These are phyloP conservation scores for Acrobasis repandana DNA, from an alignment of 2,888 invertebrate species.

Conservation along the genomic window DNA sequence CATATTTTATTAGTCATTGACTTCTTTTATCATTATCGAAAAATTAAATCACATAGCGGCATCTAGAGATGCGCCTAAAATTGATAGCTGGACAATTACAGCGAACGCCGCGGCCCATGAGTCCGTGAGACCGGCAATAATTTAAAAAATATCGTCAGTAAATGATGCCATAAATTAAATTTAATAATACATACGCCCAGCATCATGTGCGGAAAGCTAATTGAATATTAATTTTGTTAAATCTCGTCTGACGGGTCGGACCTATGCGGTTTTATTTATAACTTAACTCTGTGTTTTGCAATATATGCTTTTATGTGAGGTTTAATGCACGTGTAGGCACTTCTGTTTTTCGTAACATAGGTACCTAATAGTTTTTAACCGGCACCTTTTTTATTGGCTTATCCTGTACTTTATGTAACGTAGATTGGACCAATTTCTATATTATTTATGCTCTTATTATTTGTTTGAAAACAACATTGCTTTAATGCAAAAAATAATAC, in stretches of 20 bases:
- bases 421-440: no score
- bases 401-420: no score
- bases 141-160: constrained; percentile 77
- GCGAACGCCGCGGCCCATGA: constrained; percentile 48
- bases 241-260: constrained; percentile 70
- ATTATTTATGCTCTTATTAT: not conserved
- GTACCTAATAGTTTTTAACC: not conserved
- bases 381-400: no score
- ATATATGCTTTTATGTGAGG: constrained; percentile 43
- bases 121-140: constrained; percentile 68
- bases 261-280: constrained; percentile 58
- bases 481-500: not conserved
- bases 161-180: constrained; percentile 81
- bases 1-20: no score
- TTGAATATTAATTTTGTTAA: constrained; percentile 82
- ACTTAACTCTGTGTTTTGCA: constrained; percentile 59
- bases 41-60: not conserved
- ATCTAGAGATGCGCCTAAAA: constrained; percentile 47
- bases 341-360: not conserved
- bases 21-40: not conserved
- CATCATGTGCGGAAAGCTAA: constrained; percentile 82
- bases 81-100: constrained; percentile 65
- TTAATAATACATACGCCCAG: constrained; percentile 81
- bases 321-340: not conserved
- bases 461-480: not conserved